Percentiles rank a stretch among this genome's conserved stretches.
Evolutionary conservation across 2,888 invertebrate species (phyloP).

Genomic region (Sphaerophoria rueppellii): DNA sequence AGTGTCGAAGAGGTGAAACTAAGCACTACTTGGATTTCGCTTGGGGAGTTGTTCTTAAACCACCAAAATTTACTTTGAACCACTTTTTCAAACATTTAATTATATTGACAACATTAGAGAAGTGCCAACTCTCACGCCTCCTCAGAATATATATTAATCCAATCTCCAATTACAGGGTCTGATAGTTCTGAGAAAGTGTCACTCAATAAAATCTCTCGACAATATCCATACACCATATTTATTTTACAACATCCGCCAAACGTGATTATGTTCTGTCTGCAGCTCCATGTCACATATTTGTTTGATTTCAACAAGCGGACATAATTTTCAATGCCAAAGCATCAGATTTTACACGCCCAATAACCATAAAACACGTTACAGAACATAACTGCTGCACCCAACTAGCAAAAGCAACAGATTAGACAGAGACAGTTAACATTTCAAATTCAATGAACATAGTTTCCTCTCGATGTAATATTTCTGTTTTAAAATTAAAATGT

Average conservation of each 20-base stretch:
- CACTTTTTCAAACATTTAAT: too few species aligned
- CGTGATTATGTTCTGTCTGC: slow-evolving; percentile 15
- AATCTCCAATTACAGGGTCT: background rate
- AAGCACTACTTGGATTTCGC: too few species aligned
- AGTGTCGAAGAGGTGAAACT: too few species aligned
- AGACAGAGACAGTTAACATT: background rate
- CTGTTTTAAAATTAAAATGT: background rate
- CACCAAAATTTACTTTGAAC: too few species aligned
- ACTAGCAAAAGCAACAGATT: background rate
- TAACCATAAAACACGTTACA: slow-evolving; percentile 24
- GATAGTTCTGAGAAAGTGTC: background rate
- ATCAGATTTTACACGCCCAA: slow-evolving; percentile 42
- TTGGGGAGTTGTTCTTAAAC: too few species aligned
- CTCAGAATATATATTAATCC: background rate
- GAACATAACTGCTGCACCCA: slow-evolving; percentile 11
- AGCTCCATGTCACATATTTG: background rate
- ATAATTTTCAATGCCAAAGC: slow-evolving; percentile 55
- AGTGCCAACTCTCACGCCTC: background rate
- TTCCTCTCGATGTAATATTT: background rate
- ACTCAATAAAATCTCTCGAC: background rate
- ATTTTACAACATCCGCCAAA: slow-evolving; percentile 50
- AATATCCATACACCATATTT: background rate
- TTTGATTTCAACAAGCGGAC: background rate
- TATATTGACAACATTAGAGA: background rate
- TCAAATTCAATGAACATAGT: slow-evolving; percentile 16